Base-by-base conservation (phyloP, 1,140 invertebrate genomes). In the Zaprionus inermis region DNA sequence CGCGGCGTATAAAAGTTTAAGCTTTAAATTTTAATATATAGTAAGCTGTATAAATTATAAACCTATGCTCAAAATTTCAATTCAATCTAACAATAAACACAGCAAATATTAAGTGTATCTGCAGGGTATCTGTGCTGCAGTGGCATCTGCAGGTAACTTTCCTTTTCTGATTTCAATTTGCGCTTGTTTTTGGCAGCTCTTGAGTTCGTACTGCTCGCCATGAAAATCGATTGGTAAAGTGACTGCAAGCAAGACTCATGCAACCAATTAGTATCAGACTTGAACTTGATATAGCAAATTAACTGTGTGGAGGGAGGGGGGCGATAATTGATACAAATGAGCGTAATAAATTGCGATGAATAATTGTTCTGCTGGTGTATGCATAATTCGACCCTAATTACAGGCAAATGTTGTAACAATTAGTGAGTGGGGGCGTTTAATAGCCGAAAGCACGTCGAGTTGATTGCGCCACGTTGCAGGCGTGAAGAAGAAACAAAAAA, bases 371-470 rank as follows among this genome's bases (percentile, higher is more conserved):
- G 24, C 3, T 5, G 41, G 20, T 22, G 20, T 49, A 49, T 49
- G 44, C 44, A 49, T 52, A 41, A 69, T 54, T 54, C 51, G 11
- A 11, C 2, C 5, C 22, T 28, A 54, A 28, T 54, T 28, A 54
- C 51, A n/a, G 28, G 51, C 12, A 66, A 75, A 65, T 75, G 60
- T n/a, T 49, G 16, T 24, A 58, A 51, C 70, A 84, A 77, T 84
- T 79, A 77, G 63, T 60, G 9, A 16, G 38, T 9, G 38, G 2
- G 38, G 3, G n/a, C 4, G 22, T 44, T 44, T 44, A 44, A 44
- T 44, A 16, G 38, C 9, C 38, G 2, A n/a, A n/a, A 9, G 38
- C 38, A 16, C 7, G 38, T 44, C n/a, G 38, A 9, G n/a, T 16
- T 16, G n/a, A 9, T 16, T 44, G 38, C 38, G 36, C 14, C 36